Evolutionary conservation across 1,140 invertebrate genomes (phyloP).

Genomic region (Plutomurus gul): DNA sequence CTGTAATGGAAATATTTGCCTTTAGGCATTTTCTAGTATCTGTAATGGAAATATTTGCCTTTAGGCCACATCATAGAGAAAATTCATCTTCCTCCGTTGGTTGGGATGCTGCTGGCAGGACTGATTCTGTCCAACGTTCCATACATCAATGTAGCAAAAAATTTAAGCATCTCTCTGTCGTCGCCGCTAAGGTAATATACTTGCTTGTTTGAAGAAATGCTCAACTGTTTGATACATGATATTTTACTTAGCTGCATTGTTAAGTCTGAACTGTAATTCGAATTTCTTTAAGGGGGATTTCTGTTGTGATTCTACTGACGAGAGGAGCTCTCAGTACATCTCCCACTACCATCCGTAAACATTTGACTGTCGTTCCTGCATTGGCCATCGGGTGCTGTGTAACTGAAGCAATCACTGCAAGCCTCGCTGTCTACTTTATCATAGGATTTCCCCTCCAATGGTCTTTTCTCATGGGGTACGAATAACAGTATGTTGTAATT

Average conservation of each 20-base stretch:
- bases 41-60: too few relatives aligned
- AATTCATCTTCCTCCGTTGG: slow-evolving; percentile 39
- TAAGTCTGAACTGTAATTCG: background rate
- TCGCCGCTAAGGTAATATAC: slow-evolving; percentile 37
- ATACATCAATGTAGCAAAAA: slow-evolving; percentile 28
- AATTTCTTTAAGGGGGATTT: slow-evolving; percentile 37
- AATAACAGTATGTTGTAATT: background rate
- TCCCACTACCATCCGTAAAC: slow-evolving; percentile 23
- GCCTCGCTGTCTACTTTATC: slow-evolving; percentile 35
- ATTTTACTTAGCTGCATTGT: too few relatives aligned
- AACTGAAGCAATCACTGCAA: slow-evolving; percentile 34
- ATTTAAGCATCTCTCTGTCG: background rate
- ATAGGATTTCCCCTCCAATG: slow-evolving; percentile 36
- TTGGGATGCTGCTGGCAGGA: slow-evolving; percentile 47
- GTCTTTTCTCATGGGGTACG: slow-evolving; percentile 45
- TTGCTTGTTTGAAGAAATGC: too few relatives aligned
- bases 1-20: too few relatives aligned
- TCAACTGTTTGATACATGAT: too few relatives aligned
- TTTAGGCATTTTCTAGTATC: too few relatives aligned
- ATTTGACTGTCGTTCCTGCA: slow-evolving; percentile 47
- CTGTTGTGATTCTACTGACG: slow-evolving; percentile 44
- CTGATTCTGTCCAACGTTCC: slow-evolving; percentile 44
- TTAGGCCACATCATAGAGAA: slow-evolving; percentile 38
- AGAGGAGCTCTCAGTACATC: slow-evolving; percentile 48
- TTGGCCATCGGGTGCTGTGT: slow-evolving; percentile 37